Evolutionary conservation across 2,888 invertebrate species (phyloP).

Genomic region (Portevinia maculata): DNA sequence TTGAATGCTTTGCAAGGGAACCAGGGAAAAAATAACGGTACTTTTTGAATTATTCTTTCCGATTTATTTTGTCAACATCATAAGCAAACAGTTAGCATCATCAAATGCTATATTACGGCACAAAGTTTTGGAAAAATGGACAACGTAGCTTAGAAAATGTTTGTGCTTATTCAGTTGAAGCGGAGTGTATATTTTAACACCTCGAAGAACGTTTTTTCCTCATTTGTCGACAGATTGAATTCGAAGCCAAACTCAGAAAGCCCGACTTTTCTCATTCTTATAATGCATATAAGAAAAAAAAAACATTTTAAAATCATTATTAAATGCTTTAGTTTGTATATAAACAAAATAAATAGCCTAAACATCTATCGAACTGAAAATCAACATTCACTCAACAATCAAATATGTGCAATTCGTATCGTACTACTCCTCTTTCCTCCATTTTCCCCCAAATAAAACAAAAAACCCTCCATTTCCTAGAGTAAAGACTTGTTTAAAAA

Average conservation of each 20-base stretch:
- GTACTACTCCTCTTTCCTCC: conserved; percentile 59
- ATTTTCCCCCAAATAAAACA: conserved; percentile 35
- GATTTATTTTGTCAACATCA: no score
- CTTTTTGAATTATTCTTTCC: no score
- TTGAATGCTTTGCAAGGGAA: no score
- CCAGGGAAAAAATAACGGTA: no score
- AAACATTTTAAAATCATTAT: conserved; percentile 8
- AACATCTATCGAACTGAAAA: conserved; percentile 72
- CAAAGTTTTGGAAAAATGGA: no score
- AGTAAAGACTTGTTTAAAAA: conserved; percentile 71
- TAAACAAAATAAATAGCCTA: conserved; percentile 51
- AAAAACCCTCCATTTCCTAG: conserved; percentile 64
- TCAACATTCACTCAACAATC: conserved; percentile 73
- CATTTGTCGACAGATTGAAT: no score
- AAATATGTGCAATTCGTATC: conserved; percentile 73
- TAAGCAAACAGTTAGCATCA: no score
- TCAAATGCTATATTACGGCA: no score
- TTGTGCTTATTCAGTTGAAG: no score
- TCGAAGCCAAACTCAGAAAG: neutral
- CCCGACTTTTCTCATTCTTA: conserved; percentile 42
- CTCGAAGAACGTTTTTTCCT: no score
- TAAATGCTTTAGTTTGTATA: conserved; percentile 44
- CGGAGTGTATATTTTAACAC: no score
- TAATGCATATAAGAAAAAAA: conserved; percentile 12
- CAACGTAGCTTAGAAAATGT: no score